Evolutionary conservation across 2,888 invertebrate genomes (phyloP).

Genomic region (Xanthia icteritia): DNA sequence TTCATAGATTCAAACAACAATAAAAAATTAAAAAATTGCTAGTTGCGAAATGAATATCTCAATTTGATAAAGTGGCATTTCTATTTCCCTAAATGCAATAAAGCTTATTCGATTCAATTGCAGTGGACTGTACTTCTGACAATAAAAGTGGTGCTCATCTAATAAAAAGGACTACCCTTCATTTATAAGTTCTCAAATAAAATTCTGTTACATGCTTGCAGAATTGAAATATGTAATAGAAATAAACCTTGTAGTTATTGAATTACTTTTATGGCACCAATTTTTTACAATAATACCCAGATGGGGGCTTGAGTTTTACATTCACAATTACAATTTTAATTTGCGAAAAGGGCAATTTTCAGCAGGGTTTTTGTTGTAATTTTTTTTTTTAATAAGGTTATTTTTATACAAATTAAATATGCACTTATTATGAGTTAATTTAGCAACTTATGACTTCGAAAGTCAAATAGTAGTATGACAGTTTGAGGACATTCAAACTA

Average conservation of each 20-base stretch:
- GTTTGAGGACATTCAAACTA: too few relatives aligned
- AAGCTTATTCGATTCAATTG: neutral
- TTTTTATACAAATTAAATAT: neutral
- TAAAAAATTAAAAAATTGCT: too few relatives aligned
- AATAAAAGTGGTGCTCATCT: neutral
- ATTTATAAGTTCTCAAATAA: slow-evolving; percentile 15
- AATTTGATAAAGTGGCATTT: neutral
- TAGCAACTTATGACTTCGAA: too few relatives aligned
- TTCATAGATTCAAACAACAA: too few relatives aligned
- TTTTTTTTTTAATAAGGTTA: neutral
- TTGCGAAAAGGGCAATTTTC: slow-evolving; percentile 14
- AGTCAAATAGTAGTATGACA: too few relatives aligned
- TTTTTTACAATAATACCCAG: slow-evolving; percentile 16
- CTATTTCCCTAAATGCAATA: neutral
- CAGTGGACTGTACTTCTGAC: neutral
- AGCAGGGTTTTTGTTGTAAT: neutral
- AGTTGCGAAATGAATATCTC: neutral
- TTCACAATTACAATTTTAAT: slow-evolving; percentile 15
- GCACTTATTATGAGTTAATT: neutral
- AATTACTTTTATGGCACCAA: slow-evolving; percentile 32
- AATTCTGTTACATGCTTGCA: neutral
- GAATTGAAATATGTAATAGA: slow-evolving; percentile 14
- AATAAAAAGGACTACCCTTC: neutral
- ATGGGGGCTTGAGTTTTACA: slow-evolving; percentile 21
- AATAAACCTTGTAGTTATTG: slow-evolving; percentile 17